These are phyloP conservation scores for Sebastes steindachneri DNA, from an alignment of 2,797 vertebrate species.

Conservation along the genomic window DNA sequence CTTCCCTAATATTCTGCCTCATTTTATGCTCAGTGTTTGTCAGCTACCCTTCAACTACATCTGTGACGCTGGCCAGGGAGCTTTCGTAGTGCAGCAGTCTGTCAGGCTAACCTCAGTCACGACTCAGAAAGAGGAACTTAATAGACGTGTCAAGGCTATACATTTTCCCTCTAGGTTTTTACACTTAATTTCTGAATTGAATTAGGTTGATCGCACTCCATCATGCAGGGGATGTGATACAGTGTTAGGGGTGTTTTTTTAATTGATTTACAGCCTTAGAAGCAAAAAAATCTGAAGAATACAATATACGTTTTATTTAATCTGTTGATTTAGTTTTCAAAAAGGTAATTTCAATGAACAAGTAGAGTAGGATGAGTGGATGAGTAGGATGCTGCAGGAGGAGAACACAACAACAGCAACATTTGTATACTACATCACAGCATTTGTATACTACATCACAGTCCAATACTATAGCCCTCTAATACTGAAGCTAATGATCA, in stretches of 20 bases:
- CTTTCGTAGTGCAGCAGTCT: not conserved
- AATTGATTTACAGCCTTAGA: too few relatives aligned
- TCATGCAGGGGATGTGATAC: not conserved
- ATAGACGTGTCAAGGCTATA: not conserved
- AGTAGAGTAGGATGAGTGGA: not conserved
- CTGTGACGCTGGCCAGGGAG: not conserved
- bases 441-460: not conserved
- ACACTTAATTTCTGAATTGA: not conserved
- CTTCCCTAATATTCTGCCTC: not conserved
- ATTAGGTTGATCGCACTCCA: not conserved
- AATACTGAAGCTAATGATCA: not conserved
- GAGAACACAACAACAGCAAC: not conserved
- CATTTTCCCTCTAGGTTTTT: not conserved
- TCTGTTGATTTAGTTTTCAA: not conserved
- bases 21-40: not conserved
- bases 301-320: not conserved
- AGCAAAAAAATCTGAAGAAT: not conserved
- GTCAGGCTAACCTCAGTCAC: not conserved
- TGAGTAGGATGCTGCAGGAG: not conserved
- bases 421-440: not conserved
- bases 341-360: not conserved
- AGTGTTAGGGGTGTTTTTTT: not conserved
- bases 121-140: not conserved
- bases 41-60: not conserved
- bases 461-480: not conserved